Evolutionary conservation across 2,113 vertebrate genomes (phyloP), one percentile per base, ranked within the genome.

Genomic region (Meleagris gallopavo): DNA sequence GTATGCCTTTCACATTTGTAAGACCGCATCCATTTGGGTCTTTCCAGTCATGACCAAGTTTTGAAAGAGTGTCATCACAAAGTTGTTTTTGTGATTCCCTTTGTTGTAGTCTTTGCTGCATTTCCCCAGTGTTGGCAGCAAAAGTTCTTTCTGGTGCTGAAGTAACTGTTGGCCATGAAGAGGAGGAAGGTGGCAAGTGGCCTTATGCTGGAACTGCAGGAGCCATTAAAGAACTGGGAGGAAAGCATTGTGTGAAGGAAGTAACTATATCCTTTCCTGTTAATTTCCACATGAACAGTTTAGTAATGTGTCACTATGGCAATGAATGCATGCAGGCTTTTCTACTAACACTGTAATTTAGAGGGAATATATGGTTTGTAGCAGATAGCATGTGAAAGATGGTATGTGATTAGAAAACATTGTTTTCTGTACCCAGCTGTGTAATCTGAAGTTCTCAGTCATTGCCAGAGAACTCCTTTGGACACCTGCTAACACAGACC

Each of bases 141-240:
- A 98, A 98, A 79, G 98, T 99, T 74, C 97, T 99, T 41, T 95
- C 94, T 10, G 98, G 97, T 7, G 97, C 98, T 24, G 98, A 99
- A 95, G 98, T 99, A 34, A 99, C 98, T 1, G 98, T 99, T 96
- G 98, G 98, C 52, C 98, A 99, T 0, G 98, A 99, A 89, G 97
- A 98, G 66, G 98, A 99, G 55, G 97, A 98, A 81, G 98, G 97
- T 2, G 98, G 98, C 67, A 98, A 97, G 82, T 99, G 98, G 98
- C 98, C 98, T 1, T 98, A 98, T 0, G 98, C 98, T 4, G 98
- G 98, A 58, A 98, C 98, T 3, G 97, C 97, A 0, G 97, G 98
- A 85, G 98, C 98, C 94, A 98, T 99, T 96, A 98, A 97, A 85
- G 97, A 98, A 22, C 96, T 99, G 83, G 98, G 98, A 9, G 98